Evolutionary conservation across 2,888 invertebrate genomes (phyloP).

Genomic region (Dasypolia templi): DNA sequence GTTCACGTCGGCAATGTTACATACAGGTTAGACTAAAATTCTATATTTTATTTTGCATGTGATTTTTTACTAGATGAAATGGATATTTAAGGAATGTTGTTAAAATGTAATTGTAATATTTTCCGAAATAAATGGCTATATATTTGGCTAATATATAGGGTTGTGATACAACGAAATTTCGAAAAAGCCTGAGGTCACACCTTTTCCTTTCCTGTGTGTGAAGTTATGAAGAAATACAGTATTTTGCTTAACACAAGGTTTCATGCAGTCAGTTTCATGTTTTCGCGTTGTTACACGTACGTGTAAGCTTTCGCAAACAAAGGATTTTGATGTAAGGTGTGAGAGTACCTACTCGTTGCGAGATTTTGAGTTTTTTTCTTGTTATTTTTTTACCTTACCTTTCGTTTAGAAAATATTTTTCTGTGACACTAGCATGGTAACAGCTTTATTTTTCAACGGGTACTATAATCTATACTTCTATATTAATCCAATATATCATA

Average conservation of each 20-base stretch:
- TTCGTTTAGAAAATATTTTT: not conserved
- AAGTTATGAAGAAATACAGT: not conserved
- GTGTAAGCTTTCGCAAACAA: not conserved
- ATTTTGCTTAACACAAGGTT: constrained; percentile 8
- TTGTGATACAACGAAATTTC: not conserved
- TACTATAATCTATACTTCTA: too few species aligned
- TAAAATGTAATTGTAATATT: not conserved
- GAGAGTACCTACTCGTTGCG: not conserved
- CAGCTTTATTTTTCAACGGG: not conserved
- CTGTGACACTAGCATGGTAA: too few species aligned
- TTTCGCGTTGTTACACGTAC: constrained; percentile 1
- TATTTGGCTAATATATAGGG: too few species aligned
- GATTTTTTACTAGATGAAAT: too few species aligned
- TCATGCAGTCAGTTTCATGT: not conserved
- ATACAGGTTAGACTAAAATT: too few species aligned
- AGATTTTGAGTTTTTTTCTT: not conserved
- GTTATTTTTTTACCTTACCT: not conserved
- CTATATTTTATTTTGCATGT: too few species aligned
- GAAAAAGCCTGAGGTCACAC: not conserved
- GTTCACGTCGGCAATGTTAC: too few species aligned
- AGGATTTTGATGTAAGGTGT: not conserved
- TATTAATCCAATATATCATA: too few species aligned
- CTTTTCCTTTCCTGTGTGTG: not conserved
- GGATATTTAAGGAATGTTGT: too few species aligned
- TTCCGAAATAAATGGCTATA: not conserved